phyloP scores from a whole-genome alignment of 2,113 vertebrate genomes.

The Piprites chloris region DNA sequence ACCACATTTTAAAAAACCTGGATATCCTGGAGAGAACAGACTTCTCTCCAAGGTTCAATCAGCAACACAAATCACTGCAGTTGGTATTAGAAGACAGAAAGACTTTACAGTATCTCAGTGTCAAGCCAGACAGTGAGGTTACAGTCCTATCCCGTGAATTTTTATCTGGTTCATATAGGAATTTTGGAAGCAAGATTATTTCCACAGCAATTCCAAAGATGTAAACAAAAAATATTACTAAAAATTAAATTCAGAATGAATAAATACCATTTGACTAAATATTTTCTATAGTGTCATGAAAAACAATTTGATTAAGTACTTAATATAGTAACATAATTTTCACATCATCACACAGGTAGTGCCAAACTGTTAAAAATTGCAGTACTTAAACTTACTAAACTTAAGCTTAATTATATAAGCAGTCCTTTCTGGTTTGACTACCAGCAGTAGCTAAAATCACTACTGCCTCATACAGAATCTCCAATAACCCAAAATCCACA shows the following conservation, averaged over 20 bases:
- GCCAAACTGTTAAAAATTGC: not conserved
- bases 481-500: not conserved
- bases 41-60: not conserved
- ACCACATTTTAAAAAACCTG: not conserved
- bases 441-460: not conserved
- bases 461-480: not conserved
- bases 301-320: not conserved
- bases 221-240: not conserved
- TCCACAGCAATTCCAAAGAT: not conserved
- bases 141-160: not conserved
- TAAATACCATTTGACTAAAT: not conserved
- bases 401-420: not conserved
- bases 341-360: not conserved
- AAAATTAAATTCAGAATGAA: not conserved
- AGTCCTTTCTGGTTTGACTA: not conserved
- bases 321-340: not conserved
- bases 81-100: not conserved
- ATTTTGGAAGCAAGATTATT: not conserved
- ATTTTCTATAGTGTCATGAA: not conserved
- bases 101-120: not conserved
- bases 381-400: not conserved
- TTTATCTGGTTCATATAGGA: not conserved
- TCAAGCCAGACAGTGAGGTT: not conserved
- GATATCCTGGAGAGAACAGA: not conserved
- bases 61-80: not conserved